Conservation (phyloP, 1,140 invertebrate genomes). For the Thaumetopoea pityocampa region DNA sequence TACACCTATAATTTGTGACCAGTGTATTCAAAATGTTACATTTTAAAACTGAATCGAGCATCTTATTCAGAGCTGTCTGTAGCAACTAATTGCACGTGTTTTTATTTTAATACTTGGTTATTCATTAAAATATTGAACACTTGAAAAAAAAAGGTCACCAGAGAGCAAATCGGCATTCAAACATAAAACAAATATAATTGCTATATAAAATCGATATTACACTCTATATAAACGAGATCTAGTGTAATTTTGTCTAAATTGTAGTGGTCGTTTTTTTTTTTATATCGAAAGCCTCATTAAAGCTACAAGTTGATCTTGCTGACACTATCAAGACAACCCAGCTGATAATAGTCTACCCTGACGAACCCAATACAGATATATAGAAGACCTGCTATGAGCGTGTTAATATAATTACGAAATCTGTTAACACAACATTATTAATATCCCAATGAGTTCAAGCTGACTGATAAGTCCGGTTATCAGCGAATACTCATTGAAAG, state of each 20-base stretch:
- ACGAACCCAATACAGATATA: constrained; percentile 11
- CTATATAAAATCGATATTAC: constrained; percentile 16
- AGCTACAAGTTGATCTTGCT: constrained; percentile 48
- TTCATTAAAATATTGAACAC: constrained; percentile 4
- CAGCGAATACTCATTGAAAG: neutral
- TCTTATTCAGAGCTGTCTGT: constrained; percentile 29
- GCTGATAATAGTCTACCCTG: constrained; percentile 22
- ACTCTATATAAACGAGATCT: constrained; percentile 14
- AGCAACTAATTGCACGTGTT: constrained; percentile 13
- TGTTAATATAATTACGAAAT: neutral
- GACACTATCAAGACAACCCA: constrained; percentile 44
- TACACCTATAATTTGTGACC: constrained; percentile 60
- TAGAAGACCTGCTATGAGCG: constrained; percentile 2
- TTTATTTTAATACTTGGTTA: constrained; percentile 15
- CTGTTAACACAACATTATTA: neutral
- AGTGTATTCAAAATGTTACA: constrained; percentile 54
- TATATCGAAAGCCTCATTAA: constrained; percentile 12
- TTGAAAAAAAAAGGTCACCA: neutral
- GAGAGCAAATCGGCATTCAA: constrained; percentile 15
- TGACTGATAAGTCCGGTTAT: constrained; percentile 6
- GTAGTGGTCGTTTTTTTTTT: neutral
- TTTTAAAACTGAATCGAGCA: constrained; percentile 33
- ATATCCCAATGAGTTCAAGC: constrained; percentile 2
- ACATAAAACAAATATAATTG: constrained; percentile 10
- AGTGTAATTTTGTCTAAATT: constrained; percentile 3